Conservation (phyloP, 2,113 vertebrate species). For the Odocoileus hemionus region DNA sequence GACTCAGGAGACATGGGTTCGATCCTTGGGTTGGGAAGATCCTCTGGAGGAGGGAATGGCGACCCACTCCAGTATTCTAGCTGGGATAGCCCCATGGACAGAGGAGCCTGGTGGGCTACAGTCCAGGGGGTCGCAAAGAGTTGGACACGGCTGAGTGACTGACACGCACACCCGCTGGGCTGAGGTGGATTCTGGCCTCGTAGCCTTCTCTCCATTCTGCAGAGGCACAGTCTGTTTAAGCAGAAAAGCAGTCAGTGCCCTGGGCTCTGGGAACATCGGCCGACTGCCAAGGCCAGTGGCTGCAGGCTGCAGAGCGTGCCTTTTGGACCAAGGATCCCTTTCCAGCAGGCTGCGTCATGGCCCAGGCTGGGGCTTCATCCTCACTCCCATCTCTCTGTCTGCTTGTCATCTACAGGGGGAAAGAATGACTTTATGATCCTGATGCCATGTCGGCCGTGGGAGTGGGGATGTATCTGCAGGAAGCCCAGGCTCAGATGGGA, state of each 20-base stretch:
- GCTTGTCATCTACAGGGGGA: not conserved
- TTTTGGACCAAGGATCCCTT: not conserved
- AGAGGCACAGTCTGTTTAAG: not conserved
- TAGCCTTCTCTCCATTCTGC: not conserved
- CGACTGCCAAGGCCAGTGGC: not conserved
- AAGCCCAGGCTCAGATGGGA: not conserved
- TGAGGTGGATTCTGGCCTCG: not conserved
- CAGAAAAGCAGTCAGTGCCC: not conserved
- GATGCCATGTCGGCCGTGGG: accelerated
- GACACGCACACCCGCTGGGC: not conserved
- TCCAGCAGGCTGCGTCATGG: accelerated
- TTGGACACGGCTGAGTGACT: not conserved
- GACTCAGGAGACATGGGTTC: not conserved
- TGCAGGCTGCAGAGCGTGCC: not conserved
- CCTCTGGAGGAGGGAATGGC: not conserved
- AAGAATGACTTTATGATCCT: not conserved
- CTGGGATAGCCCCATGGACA: not conserved
- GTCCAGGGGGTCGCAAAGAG: not conserved
- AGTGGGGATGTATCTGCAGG: not conserved
- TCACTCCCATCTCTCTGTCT: not conserved
- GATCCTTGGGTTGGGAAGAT: not conserved
- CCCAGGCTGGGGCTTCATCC: not conserved
- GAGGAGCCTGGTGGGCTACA: not conserved
- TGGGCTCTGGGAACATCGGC: not conserved
- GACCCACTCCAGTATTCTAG: not conserved